These are phyloP conservation scores for Steromphala cineraria DNA, from an alignment of 2,888 invertebrate genomes.

Conservation along the genomic window DNA sequence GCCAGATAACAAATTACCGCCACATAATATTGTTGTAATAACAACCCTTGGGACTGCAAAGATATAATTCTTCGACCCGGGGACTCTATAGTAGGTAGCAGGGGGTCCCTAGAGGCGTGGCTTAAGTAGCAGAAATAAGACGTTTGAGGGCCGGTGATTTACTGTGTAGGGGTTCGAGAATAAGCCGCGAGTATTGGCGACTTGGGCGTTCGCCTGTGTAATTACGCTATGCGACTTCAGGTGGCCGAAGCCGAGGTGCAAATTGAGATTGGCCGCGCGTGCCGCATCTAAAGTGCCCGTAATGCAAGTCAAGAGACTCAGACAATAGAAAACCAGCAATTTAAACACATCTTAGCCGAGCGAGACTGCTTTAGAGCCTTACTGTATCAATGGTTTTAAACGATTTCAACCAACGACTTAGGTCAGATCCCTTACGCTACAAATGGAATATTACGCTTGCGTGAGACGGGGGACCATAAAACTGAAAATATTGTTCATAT, in stretches of 20 bases:
- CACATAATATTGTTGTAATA: slow-evolving; percentile 41
- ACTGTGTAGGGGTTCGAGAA: background rate
- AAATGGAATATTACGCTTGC: too few species aligned
- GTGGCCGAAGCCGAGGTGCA: slow-evolving; percentile 2
- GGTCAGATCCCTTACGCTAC: too few species aligned
- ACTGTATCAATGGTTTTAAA: slow-evolving; percentile 2
- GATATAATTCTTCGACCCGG: slow-evolving; percentile 22
- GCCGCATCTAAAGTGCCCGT: slow-evolving; percentile 5
- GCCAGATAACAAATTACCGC: slow-evolving; percentile 34
- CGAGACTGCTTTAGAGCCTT: slow-evolving; percentile 2
- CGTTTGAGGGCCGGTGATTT: slow-evolving; percentile 24
- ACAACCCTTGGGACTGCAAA: slow-evolving; percentile 25
- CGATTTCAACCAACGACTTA: background rate
- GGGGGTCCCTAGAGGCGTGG: slow-evolving; percentile 13
- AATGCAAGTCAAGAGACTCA: background rate
- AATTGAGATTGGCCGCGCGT: slow-evolving; percentile 14
- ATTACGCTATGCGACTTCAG: background rate
- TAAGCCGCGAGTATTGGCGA: background rate
- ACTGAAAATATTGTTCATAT: too few species aligned
- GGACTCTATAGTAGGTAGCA: slow-evolving; percentile 17
- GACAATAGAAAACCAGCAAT: slow-evolving; percentile 17
- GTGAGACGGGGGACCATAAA: too few species aligned
- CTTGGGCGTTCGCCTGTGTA: slow-evolving; percentile 12
- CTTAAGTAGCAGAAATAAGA: slow-evolving; percentile 31
- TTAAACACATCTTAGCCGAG: slow-evolving; percentile 12